Conservation (phyloP, 2,797 vertebrate species). For the Xenopus petersii region DNA sequence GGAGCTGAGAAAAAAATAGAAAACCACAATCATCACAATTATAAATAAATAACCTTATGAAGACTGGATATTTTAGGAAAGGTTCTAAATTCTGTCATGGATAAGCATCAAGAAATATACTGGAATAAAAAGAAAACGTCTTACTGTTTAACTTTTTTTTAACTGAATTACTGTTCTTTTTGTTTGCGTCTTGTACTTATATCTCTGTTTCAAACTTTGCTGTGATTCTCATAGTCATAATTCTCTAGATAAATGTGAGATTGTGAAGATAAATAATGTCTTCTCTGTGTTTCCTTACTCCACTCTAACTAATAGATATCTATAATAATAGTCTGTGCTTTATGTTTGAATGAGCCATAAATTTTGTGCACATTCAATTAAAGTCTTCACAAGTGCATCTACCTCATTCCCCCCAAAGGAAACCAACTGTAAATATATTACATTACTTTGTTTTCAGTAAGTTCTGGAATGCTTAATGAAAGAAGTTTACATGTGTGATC, state of each 20-base stretch:
- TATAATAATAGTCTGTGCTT: not conserved
- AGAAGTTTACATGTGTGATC: too few relatives aligned
- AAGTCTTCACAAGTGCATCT: not conserved
- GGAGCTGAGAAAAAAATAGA: too few relatives aligned
- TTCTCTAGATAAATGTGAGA: constrained; percentile 3
- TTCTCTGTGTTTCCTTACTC: constrained; percentile 5
- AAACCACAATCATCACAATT: too few relatives aligned
- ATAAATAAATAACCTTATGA: too few relatives aligned
- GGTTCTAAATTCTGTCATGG: too few relatives aligned
- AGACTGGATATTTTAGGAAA: too few relatives aligned
- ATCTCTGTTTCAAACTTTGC: constrained; percentile 10
- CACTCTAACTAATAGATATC: constrained; percentile 7
- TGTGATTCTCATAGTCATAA: not conserved
- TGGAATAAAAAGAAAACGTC: not conserved
- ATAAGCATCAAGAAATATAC: not conserved
- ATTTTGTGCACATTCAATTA: constrained; percentile 5
- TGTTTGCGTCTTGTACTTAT: not conserved
- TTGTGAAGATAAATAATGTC: constrained; percentile 12
- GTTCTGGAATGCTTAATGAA: too few relatives aligned
- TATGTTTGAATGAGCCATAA: not conserved
- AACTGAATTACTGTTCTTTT: not conserved
- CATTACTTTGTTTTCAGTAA: too few relatives aligned
- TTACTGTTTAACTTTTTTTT: not conserved
- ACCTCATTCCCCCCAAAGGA: not conserved
- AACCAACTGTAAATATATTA: not conserved